A percentile compares a stretch with the other conserved stretches of the same genome.
phyloP scores from a whole-genome alignment of 2,888 invertebrate species.

The Phalera bucephala region DNA sequence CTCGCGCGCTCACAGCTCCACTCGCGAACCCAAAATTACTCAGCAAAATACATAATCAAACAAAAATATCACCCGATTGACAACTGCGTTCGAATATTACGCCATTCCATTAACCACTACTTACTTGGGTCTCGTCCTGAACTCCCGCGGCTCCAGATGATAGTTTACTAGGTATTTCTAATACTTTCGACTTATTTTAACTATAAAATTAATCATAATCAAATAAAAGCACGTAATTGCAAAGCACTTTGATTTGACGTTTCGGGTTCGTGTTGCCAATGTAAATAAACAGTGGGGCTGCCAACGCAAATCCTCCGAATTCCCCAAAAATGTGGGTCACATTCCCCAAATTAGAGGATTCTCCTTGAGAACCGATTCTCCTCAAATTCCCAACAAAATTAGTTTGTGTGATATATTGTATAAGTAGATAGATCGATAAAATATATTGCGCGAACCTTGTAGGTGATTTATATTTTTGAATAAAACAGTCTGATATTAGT shows the following conservation, averaged over 20 bases:
- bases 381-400: no score
- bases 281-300: constrained; percentile 12
- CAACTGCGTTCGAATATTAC: constrained; percentile 6
- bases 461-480: no score
- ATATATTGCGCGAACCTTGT: no score
- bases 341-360: no score
- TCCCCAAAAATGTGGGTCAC: no score
- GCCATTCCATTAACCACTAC: constrained; percentile 2
- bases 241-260: constrained; percentile 33
- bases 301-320: no score
- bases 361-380: no score
- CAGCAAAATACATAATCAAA: constrained; percentile 47
- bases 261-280: constrained; percentile 16
- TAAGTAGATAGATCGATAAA: no score
- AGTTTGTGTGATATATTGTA: no score
- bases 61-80: constrained; percentile 41
- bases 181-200: constrained; percentile 24
- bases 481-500: no score
- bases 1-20: constrained; percentile 9
- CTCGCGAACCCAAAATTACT: constrained; percentile 42
- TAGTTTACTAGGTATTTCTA: constrained; percentile 15
- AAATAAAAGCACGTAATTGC: constrained; percentile 26
- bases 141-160: constrained; percentile 10
- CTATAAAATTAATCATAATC: constrained; percentile 32
- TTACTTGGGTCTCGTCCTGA: constrained; percentile 22